Base-by-base conservation (phyloP, 1,140 invertebrate genomes). In the Musca domestica region DNA sequence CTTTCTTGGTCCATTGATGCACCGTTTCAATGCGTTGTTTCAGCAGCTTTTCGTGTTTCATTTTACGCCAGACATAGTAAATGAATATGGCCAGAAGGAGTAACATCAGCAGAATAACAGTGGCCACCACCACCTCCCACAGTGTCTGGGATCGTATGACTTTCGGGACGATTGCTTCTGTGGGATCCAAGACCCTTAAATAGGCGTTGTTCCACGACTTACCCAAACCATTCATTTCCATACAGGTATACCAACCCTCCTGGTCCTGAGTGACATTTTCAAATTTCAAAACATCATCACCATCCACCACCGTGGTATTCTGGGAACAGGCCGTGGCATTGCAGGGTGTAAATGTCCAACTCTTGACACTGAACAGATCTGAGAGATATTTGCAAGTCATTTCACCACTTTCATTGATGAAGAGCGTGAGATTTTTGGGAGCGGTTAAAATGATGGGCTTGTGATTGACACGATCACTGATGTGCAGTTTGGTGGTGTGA, bases 221-320 rank as follows among this genome's bases (percentile, higher is more conserved):
- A 0, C 95, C 96, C 22, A 97, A 83, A 51, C 87, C 87, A 77
- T 98, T 98, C 20, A 89, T 87, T 9, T 92, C 95, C 2, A 96
- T 85, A 77, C 96, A 98, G 0, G 92, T 91, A 77, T 98, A 98
- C 92, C 92, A 96, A 3, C 95, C 95, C 78, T 95, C 92, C 75
- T 96, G 90, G 48, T 91, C 89, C 69, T 89, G 85, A 0, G 93
- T 95, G 0, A 97, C 91, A 77, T 98, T 97, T 65, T 84, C 83
- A 14, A 98, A 80, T 23, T 88, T 86, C 20, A 96, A 81, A 34
- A 66, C 64, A 49, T 74, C 77, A 9, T 72, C 30, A 4, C 67
- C 12, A 64, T 70, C 7, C 58, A 69, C 58, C 69, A 80, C 48
- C 0, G 66, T 67, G 22, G 41, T 46, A 64, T 70, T 70, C 25